phyloP scores from a whole-genome alignment of 2,113 vertebrate genomes.

The Amphiprion percula region DNA sequence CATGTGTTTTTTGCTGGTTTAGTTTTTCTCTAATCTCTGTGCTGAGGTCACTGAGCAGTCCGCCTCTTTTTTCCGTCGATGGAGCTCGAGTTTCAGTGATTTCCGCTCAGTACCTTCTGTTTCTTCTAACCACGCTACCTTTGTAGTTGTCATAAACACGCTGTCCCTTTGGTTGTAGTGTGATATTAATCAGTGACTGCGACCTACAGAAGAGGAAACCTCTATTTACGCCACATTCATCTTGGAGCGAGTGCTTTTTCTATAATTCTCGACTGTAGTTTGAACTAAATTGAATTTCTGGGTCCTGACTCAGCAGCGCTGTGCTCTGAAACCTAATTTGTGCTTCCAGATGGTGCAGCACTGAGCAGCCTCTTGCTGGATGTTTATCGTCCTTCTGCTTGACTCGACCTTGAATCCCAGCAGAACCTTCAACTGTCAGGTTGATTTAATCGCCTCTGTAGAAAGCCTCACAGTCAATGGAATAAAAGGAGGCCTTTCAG shows the following conservation, averaged over 20 bases:
- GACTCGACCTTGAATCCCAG: slow-evolving; percentile 24
- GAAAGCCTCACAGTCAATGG: background rate
- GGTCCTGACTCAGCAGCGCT: background rate
- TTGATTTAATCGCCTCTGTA: slow-evolving; percentile 1
- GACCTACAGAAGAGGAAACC: background rate
- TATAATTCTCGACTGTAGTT: background rate
- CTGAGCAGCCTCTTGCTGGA: background rate
- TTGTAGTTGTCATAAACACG: background rate
- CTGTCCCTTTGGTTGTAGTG: background rate
- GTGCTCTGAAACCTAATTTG: slow-evolving; percentile 15
- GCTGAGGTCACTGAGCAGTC: background rate
- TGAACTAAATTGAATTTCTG: background rate
- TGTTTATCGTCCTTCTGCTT: slow-evolving; percentile 8
- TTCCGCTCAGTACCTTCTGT: background rate
- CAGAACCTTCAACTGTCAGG: slow-evolving; percentile 4
- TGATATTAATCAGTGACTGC: background rate
- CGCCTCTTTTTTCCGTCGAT: background rate
- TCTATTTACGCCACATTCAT: background rate
- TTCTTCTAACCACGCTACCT: no score
- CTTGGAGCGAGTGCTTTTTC: background rate
- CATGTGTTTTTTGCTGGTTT: background rate
- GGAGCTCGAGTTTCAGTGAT: background rate
- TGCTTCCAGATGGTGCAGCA: slow-evolving; percentile 40
- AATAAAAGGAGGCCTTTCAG: background rate
- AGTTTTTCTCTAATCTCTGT: background rate